Evolutionary conservation across 2,888 invertebrate genomes (phyloP), one percentile per base, ranked within the genome.

Genomic region (Epinotia brunnichana): DNA sequence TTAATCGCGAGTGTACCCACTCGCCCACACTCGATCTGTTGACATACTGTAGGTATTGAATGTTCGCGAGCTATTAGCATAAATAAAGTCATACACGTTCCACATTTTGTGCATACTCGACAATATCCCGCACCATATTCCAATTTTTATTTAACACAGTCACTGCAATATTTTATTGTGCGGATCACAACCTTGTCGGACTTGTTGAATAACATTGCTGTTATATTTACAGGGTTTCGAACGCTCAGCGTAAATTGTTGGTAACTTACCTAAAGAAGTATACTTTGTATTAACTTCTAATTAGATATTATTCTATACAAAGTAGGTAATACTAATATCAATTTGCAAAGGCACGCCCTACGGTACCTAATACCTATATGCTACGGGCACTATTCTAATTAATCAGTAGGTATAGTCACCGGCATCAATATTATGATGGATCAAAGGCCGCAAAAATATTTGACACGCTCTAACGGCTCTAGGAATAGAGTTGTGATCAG

Each of bases 21-120:
- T 68, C 75, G 60, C 61, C 70, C 76, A 74, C 80, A 78, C 80
- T 78, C 80, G 81, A 87, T 85, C 86, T 89, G 91, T 87, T 89
- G 89, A 90, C 89, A 88, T 68, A 63, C 67, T 63, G 57, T 57
- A 69, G 54, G 80, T 85, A 87, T 87, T 83, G 82, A 85, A 85
- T 82, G 85, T 82, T 83, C 86, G 84, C 83, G 86, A 85, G 85
- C 82, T 85, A 85, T 88, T 90, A 86, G 86, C 87, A 89, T 87
- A 81, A 77, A 79, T 79, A 80, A 80, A 80, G 81, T 76, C 78
- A 82, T 82, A 80, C n/a, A n/a, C 79, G 76, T 82, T 80, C 78
- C 62, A 64, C 64, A 64, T 69, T 72, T 62, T 71, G 64, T 66
- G 67, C 72, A 41, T 29, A 19, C 39, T 57, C 48, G 57, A 54